Conservation (phyloP, 23 tunicate genomes). For the Styela clava region DNA sequence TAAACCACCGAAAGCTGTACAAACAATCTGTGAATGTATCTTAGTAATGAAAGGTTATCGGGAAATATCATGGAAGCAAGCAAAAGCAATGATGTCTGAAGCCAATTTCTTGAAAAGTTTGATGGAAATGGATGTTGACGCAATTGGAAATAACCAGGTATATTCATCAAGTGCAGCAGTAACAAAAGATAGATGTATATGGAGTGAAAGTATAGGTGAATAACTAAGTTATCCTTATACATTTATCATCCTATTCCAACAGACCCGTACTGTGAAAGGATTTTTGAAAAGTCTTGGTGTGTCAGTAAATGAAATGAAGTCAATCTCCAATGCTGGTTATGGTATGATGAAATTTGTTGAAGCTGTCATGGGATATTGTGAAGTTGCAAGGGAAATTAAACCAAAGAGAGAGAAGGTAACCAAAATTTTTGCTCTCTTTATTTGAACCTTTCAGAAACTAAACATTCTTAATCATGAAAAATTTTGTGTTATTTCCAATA, state of each 20-base stretch:
- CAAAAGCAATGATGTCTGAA: constrained; percentile 99
- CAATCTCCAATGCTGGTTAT: constrained; percentile 92
- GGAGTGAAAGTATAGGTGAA: no score
- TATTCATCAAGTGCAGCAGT: neutral
- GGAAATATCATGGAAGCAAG: constrained; percentile 96
- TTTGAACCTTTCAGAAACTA: no score
- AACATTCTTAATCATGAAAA: no score
- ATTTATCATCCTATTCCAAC: neutral
- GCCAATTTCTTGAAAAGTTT: constrained; percentile 92
- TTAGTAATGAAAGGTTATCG: constrained; percentile 92
- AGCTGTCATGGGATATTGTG: constrained; percentile 99
- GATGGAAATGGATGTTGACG: constrained; percentile 99
- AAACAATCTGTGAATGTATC: constrained; percentile 96
- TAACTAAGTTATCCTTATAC: neutral
- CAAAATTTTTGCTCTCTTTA: neutral
- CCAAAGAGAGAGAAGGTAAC: constrained; percentile 96
- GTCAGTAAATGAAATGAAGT: constrained; percentile 75
- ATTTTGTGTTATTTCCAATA: no score
- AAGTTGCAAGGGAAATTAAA: constrained; percentile 99
- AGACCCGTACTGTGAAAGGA: constrained; percentile 95
- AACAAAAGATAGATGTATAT: no score
- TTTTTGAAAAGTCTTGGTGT: constrained; percentile 92
- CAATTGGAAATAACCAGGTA: constrained; percentile 80
- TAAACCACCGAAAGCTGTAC: constrained; percentile 96
- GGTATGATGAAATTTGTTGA: constrained; percentile 99